Percentiles rank a stretch among this genome's conserved stretches.
phyloP scores from a whole-genome alignment of 1,140 invertebrate genomes.

The Bombus difficillimus region DNA sequence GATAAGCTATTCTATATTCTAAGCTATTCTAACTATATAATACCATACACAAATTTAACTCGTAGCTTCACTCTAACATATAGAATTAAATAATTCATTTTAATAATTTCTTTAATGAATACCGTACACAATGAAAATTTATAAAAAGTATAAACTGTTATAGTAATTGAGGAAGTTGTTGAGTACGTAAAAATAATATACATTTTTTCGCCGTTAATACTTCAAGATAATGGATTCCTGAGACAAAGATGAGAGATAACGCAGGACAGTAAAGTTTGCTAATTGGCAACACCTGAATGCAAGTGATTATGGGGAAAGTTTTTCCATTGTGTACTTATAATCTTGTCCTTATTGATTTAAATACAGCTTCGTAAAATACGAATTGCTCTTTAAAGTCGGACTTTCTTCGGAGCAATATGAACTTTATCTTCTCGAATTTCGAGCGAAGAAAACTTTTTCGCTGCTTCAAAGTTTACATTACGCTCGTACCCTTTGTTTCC shows the following conservation, averaged over 20 bases:
- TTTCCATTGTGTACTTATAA: conserved; percentile 44
- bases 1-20: too few relatives aligned
- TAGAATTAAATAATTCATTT: neutral
- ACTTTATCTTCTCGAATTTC: conserved; percentile 16
- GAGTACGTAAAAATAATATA: neutral
- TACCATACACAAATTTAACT: neutral
- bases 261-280: conserved; percentile 21
- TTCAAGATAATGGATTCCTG: conserved; percentile 2
- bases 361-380: conserved; percentile 36
- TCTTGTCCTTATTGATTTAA: conserved; percentile 50
- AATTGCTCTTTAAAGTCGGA: conserved; percentile 13
- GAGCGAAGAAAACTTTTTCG: conserved; percentile 7
- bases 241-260: conserved; percentile 27
- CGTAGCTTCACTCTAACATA: too few relatives aligned
- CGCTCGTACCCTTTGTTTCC: neutral
- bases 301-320: conserved; percentile 46
- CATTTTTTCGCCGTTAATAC: neutral
- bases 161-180: neutral
- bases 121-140: neutral
- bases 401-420: conserved; percentile 1
- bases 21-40: neutral
- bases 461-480: conserved; percentile 13
- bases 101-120: neutral
- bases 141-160: neutral
- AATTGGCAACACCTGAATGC: conserved; percentile 44